Base-by-base conservation (phyloP, 2,113 vertebrate species). In the Rhineura floridana region DNA sequence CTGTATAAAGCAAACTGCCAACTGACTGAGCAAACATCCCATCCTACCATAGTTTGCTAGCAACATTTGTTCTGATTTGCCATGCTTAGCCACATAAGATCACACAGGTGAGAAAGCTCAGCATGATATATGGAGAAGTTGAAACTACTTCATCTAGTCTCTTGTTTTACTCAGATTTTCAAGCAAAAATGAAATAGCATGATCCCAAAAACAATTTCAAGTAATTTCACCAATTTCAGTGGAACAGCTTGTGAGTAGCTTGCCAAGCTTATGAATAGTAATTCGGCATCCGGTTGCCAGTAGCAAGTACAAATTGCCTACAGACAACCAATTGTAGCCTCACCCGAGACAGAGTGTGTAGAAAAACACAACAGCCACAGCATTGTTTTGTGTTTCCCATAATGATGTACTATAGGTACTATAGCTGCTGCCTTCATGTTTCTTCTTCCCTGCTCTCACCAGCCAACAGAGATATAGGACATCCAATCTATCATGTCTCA, bases 51-150 rank as follows among this genome's bases (percentile, higher is more conserved):
- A 85, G 30, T 77, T 65, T 63, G 69, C 59, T 70, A 83, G 72
- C 76, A 65, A 50, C 19, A 88, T 15, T 83, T 76, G 44, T 50
- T 83, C 44, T 39, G 33, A 13, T 83, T 59, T 83, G 78, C 84
- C 70, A 76, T 86, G 84, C 77, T 67, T 81, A 89, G 78, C 84
- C 88, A 86, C 46, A 89, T 59, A 81, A 55, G 55, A 76, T 44
- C 62, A 89, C 59, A 65, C 36, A 46, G 78, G 11, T 89, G 78
- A 82, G 23, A 52, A 76, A 52, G 69, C 28, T 81, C 69, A 86
- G 46, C 17, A 81, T 52, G 78, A 63, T 39, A 11, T 36, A n/a
- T 77, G 72, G 30, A 85, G n/a, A 65, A 76, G 30, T 25, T 85
- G 67, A 86, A 76, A 73, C n/a, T 42, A 81, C 30, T 63, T 36